Base-by-base conservation (phyloP, 2,888 invertebrate genomes). In the Malacosoma neustria region DNA sequence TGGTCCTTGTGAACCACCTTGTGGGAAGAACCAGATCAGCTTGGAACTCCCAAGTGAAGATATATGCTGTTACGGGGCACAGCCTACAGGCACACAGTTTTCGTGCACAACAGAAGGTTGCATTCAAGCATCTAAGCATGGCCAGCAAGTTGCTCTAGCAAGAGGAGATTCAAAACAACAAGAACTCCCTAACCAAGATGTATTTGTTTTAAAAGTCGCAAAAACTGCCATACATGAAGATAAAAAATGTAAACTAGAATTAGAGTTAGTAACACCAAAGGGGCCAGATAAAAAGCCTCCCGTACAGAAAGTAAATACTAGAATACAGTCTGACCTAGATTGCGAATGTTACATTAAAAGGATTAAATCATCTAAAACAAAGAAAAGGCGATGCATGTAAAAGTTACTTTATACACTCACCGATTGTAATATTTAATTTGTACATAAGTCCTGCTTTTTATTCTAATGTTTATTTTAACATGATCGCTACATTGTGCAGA, bases 181-280 rank as follows among this genome's bases (percentile, higher is more conserved):
- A 33, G 81, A 82, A 0, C 63, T 85, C 43, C 80, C 84, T 0
- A 87, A 89, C 33, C 87, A 76, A 52, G 89, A 90, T 45, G 73
- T 87, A 4, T 90, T 90, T 45, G 87, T 91, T n/a, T 61, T 91
- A 36, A 86, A 90, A 60, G 90, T 92, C 32, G 91, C 90, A 1
- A 92, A 91, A 61, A 91, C 91, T 44, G 89, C 88, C 1, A 87
- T 89, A 41, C 87, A 89, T 9, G 87, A 84, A 0, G 89, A 89
- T 36, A 89, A 87, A 54, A 91, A 91, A 63, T 88, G 88, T 36
- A 90, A 89, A 64, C 38, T 84, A 14, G 91, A 92, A 64, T 52
- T 92, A 50, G 91, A 92, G 57, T 70, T 92, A 54, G 89, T 88
- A 37, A 89, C 92, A 0, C 92, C 92, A 0, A 90, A 89, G 51